Conservation (phyloP, 2,888 invertebrate genomes). For the Tetragonula carbonaria region DNA sequence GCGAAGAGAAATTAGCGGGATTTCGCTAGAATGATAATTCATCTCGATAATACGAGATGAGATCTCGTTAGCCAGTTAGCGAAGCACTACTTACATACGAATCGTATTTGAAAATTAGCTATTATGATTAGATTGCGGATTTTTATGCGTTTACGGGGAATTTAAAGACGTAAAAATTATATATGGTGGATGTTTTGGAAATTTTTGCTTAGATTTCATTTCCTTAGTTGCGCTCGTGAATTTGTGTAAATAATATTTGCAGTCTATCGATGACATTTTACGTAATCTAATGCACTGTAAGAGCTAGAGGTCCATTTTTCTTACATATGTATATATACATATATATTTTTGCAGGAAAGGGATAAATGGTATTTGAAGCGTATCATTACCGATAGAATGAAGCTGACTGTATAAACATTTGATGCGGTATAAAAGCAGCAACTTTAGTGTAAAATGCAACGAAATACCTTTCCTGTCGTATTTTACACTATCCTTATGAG, state of each 20-base stretch:
- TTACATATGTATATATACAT: background rate
- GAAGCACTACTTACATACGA: constrained; percentile 2
- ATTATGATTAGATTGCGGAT: background rate
- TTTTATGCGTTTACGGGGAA: background rate
- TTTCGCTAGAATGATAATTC: background rate
- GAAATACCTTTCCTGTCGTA: constrained; percentile 8
- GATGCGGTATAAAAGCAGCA: constrained; percentile 33
- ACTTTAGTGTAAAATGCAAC: constrained; percentile 32
- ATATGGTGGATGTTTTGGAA: background rate
- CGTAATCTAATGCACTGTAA: constrained; percentile 15
- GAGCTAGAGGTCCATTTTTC: background rate
- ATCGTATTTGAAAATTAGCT: constrained; percentile 6
- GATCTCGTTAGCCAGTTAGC: background rate
- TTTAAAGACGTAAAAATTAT: background rate
- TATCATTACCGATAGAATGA: constrained; percentile 23
- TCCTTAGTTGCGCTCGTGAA: background rate
- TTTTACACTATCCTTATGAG: constrained; percentile 15
- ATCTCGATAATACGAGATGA: background rate
- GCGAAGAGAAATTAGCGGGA: no score
- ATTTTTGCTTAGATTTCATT: background rate
- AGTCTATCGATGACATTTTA: constrained; percentile 20
- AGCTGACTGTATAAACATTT: constrained; percentile 33
- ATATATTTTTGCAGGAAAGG: background rate
- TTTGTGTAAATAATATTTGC: constrained; percentile 1
- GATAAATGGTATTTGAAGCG: background rate